These are phyloP conservation scores for Agrochola litura DNA, from an alignment of 2,888 invertebrate species.

Conservation along the genomic window DNA sequence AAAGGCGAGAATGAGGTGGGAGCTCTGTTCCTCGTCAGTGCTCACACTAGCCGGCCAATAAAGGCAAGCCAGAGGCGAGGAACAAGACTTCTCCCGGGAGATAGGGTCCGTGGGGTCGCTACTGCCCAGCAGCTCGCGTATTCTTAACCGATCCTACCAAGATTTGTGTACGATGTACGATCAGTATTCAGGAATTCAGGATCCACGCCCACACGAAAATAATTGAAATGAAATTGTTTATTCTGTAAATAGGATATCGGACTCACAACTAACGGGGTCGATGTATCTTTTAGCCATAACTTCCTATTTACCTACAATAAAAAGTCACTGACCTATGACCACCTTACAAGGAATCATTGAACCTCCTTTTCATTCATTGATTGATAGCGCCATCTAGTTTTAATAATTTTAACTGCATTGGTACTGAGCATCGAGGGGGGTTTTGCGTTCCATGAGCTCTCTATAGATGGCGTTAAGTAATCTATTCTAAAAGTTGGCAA, in stretches of 20 bases:
- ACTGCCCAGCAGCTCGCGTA: too few species aligned
- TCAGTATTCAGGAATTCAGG: neutral
- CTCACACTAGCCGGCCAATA: too few species aligned
- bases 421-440: neutral
- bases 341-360: neutral
- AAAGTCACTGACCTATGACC: constrained; percentile 10
- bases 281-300: neutral
- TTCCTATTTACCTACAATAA: neutral
- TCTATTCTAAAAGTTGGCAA: too few species aligned
- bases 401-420: neutral
- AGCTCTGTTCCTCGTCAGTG: too few species aligned
- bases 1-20: too few species aligned
- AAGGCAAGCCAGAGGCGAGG: too few species aligned
- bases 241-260: too few species aligned
- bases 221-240: neutral
- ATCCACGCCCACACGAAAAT: neutral
- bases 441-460: neutral
- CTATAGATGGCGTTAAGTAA: constrained; percentile 31
- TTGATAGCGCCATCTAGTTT: constrained; percentile 17
- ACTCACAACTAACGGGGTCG: neutral
- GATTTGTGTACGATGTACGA: neutral
- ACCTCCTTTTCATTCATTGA: neutral
- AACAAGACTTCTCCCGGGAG: too few species aligned
- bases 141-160: neutral
- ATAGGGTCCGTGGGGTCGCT: too few species aligned